Base-by-base conservation (phyloP, 2,113 vertebrate species). In the Marmota flaviventris region DNA sequence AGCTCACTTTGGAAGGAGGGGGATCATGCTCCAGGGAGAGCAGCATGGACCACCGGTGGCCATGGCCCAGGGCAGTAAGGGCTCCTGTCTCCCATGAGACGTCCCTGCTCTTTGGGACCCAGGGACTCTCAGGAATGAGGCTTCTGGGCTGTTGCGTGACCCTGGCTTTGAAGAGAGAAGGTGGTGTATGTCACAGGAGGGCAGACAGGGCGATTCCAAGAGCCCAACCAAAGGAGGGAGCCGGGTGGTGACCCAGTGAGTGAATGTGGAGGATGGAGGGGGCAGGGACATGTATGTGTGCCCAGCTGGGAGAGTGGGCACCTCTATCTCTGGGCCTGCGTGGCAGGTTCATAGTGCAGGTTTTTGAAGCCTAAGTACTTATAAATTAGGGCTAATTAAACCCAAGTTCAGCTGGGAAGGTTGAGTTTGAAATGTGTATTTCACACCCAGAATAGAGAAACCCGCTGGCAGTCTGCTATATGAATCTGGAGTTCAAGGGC, bases 221-320 rank as follows among this genome's bases (percentile, higher is more conserved):
- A 13, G 42, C 7, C 27, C 34, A 4, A 6, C 37, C 51, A 48
- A 61, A 8, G 13, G n/a, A 9, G 17, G 24, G 9, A 39, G 27
- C 4, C 12, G 17, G 27, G 11, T 83, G 17, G 9, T 39, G 39
- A 9, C 61, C 1, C 0, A 61, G 34, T 18, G 14, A 0, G 32
- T 13, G 24, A 61, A 0, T 34, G 22, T 2, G 7, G 14, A 86
- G 42, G 48, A n/a, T 1, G 1, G 34, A 22, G 32, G 3, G 4
- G 2, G 2, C 14, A 6, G 9, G 24, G 18, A 17, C 0, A 2
- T 27, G 42, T 0, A 2, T 20, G 42, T 34, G 2, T 24, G 20
- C 42, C 73, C 11, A 16, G 53, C 14, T 17, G 29, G 22, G 4
- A 22, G 27, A 7, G 11, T 3, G 0, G 39, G 37, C n/a, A 16